Evolutionary conservation across 2,113 vertebrate species (phyloP).

Genomic region (Microtus pennsylvanicus): DNA sequence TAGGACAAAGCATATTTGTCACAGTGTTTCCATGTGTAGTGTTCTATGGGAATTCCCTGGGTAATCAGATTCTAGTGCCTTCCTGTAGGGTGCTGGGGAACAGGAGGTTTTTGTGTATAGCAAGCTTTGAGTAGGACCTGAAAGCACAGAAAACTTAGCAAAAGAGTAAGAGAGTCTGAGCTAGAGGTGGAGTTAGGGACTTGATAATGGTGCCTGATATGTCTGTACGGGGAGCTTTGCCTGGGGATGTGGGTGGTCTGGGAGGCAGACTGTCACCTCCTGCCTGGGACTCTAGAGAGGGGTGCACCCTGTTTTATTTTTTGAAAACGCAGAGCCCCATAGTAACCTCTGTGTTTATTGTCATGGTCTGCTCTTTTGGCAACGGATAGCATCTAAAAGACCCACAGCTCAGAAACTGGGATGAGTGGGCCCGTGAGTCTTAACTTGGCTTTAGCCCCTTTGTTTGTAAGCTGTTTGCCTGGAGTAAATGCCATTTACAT

Average conservation of each 20-base stretch:
- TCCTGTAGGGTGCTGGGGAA: neutral
- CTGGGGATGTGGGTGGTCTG: neutral
- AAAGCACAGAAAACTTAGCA: neutral
- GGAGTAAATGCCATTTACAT: constrained; percentile 73
- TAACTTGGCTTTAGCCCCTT: constrained; percentile 6
- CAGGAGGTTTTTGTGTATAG: neutral
- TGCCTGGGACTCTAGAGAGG: neutral
- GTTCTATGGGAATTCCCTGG: neutral
- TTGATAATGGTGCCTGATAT: neutral
- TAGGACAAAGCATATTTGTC: neutral
- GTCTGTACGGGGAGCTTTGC: neutral
- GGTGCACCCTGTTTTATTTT: neutral
- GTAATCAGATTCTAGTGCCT: neutral
- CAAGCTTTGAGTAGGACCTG: neutral
- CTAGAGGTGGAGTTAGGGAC: neutral
- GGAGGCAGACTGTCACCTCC: neutral
- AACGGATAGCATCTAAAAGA: neutral
- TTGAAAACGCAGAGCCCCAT: neutral
- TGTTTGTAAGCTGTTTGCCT: constrained; percentile 70
- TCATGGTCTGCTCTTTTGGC: constrained; percentile 28
- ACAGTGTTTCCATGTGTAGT: neutral
- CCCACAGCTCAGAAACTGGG: neutral
- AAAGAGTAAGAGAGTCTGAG: neutral
- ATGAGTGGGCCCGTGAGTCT: constrained; percentile 29
- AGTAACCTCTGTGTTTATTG: neutral